Evolutionary conservation across 2,888 invertebrate species (phyloP).

Genomic region (Portevinia maculata): DNA sequence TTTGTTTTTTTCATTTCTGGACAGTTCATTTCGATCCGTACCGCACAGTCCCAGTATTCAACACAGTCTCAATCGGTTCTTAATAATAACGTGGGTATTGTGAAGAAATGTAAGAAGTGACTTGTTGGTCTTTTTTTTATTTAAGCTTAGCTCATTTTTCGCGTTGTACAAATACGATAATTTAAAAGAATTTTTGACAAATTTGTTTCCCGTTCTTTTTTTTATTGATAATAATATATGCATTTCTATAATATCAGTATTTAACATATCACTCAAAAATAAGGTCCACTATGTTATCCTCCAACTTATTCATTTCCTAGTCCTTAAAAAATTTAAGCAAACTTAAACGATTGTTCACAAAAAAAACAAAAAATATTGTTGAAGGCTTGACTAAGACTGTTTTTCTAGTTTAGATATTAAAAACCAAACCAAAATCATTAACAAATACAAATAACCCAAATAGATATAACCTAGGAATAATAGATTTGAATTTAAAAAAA

Average conservation of each 20-base stretch:
- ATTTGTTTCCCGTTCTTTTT: too few species aligned
- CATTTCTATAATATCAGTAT: slow-evolving; percentile 51
- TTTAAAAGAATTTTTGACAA: slow-evolving; percentile 12
- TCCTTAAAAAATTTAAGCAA: slow-evolving; percentile 3
- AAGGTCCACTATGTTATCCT: slow-evolving; percentile 17
- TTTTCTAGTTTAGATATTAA: slow-evolving; percentile 73
- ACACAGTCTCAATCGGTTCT: too few species aligned
- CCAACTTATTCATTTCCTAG: slow-evolving; percentile 27
- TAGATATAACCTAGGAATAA: slow-evolving; percentile 39
- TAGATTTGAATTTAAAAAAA: slow-evolving; percentile 16
- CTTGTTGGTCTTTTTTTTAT: too few species aligned
- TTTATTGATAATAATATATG: too few species aligned
- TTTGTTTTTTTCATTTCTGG: too few species aligned
- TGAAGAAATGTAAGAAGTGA: too few species aligned
- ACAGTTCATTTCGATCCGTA: too few species aligned
- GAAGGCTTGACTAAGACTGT: slow-evolving; percentile 79
- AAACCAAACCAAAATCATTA: slow-evolving; percentile 1
- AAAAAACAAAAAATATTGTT: slow-evolving; percentile 53
- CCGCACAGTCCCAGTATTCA: too few species aligned
- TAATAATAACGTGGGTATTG: too few species aligned
- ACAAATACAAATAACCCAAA: slow-evolving; percentile 39
- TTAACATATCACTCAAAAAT: slow-evolving; percentile 65
- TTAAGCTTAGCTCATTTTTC: too few species aligned
- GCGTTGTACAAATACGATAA: too few species aligned
- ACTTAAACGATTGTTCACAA: slow-evolving; percentile 51